phyloP scores from a whole-genome alignment of 2,113 vertebrate genomes.

The Genyomyrus donnyi region DNA sequence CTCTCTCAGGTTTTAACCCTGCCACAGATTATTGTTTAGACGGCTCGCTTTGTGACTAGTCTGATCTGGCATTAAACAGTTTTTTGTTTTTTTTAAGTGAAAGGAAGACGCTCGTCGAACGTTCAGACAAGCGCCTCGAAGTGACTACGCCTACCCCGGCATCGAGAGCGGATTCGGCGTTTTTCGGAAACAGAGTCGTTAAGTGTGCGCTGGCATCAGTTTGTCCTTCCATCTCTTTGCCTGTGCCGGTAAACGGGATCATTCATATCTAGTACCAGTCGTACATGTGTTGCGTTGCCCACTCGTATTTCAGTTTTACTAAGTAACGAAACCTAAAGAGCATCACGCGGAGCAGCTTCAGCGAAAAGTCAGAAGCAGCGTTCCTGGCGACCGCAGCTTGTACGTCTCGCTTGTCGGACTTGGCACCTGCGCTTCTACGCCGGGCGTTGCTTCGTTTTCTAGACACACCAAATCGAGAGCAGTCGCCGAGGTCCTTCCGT shows the following conservation, averaged over 20 bases:
- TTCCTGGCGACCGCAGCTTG: not conserved
- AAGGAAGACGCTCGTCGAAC: not conserved
- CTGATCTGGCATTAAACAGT: not conserved
- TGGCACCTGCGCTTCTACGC: not conserved
- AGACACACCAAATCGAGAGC: not conserved
- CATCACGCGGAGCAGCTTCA: not conserved
- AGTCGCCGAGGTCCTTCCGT: not conserved
- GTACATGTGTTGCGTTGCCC: not conserved
- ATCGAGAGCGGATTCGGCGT: not conserved
- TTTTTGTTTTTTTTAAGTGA: not conserved
- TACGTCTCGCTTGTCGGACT: not conserved
- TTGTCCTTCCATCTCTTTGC: not conserved
- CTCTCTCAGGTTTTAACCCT: not conserved
- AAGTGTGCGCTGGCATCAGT: not conserved
- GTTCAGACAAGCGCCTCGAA: not conserved
- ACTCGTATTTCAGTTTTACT: conserved; percentile 8
- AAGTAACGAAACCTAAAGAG: not conserved
- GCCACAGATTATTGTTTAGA: not conserved
- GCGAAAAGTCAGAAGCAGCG: not conserved
- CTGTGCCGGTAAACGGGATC: not conserved
- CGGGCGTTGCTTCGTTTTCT: not conserved
- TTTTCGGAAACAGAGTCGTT: not conserved
- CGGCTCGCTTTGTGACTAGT: not conserved
- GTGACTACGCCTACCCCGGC: not conserved
- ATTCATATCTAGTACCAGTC: not conserved